Conservation (phyloP, 2,797 vertebrate genomes). For the Trachurus trachurus region DNA sequence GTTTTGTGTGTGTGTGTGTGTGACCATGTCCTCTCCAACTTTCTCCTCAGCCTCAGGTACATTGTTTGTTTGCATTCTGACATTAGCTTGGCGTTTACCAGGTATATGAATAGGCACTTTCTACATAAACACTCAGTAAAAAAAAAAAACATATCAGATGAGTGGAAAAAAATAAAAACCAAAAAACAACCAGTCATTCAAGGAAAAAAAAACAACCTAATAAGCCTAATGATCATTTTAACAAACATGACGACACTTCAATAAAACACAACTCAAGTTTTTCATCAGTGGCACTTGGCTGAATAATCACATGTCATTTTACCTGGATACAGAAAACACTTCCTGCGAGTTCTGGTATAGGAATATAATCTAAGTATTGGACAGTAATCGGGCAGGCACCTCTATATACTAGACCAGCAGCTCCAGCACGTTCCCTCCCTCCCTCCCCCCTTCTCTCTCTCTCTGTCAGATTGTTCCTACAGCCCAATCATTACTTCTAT, state of each 20-base stretch:
- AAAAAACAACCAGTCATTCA: conserved; percentile 45
- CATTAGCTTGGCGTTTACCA: conserved; percentile 75
- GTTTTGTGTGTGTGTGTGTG: not conserved
- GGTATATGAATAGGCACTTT: conserved; percentile 91
- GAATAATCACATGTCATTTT: conserved; percentile 71
- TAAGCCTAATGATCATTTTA: conserved; percentile 33
- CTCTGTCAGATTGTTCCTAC: conserved; percentile 33
- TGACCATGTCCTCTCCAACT: conserved; percentile 44
- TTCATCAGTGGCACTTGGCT: conserved; percentile 78
- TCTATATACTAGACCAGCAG: conserved; percentile 55
- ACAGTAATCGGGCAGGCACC: conserved; percentile 71
- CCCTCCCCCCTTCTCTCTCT: too few species aligned
- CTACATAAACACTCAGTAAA: conserved; percentile 88
- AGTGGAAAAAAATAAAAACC: conserved; percentile 58
- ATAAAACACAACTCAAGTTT: conserved; percentile 62
- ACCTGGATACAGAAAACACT: conserved; percentile 72
- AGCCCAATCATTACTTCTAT: conserved; percentile 40
- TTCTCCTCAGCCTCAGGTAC: conserved; percentile 55
- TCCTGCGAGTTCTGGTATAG: conserved; percentile 48
- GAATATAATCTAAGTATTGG: conserved; percentile 62
- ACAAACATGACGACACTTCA: conserved; percentile 62
- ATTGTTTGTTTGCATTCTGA: conserved; percentile 67
- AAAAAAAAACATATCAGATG: conserved; percentile 77
- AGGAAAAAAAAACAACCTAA: conserved; percentile 51
- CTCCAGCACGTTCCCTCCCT: conserved; percentile 39